A percentile compares a stretch with the other conserved stretches of the same genome.
phyloP scores from a whole-genome alignment of 92 coral and sea anemone species.

The Epizoanthus ramosus region DNA sequence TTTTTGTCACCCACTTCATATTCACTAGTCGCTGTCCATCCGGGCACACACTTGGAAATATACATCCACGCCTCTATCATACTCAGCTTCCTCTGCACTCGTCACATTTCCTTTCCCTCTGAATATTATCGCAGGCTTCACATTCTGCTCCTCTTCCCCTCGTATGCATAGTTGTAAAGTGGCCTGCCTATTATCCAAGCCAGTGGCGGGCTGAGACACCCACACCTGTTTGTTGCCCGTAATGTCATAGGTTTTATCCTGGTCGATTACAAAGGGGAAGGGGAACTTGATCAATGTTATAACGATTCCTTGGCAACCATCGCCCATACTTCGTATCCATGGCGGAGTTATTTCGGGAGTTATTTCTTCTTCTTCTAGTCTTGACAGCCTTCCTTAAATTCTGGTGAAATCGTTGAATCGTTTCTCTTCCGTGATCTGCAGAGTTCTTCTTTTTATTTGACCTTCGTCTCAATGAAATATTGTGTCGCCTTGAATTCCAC shows the following conservation, averaged over 20 bases:
- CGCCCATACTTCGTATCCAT: constrained; percentile 48
- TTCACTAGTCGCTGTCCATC: constrained; percentile 56
- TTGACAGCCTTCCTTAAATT: constrained; percentile 38
- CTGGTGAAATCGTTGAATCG: constrained; percentile 23
- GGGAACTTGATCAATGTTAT: constrained; percentile 49
- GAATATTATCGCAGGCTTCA: constrained; percentile 62
- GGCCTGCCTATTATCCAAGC: constrained; percentile 55
- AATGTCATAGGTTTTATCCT: constrained; percentile 55
- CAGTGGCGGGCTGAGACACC: constrained; percentile 69
- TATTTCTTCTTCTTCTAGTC: constrained; percentile 22
- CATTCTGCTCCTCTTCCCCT: constrained; percentile 57
- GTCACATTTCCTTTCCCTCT: constrained; percentile 57
- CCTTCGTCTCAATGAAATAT: constrained; percentile 17
- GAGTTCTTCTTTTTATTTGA: constrained; percentile 37
- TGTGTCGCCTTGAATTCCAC: constrained; percentile 34
- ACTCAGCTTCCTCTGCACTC: constrained; percentile 46
- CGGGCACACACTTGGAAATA: constrained; percentile 54
- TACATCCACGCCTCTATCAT: constrained; percentile 56
- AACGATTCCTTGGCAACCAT: constrained; percentile 46
- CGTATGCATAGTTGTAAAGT: constrained; percentile 59
- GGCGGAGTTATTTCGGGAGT: constrained; percentile 23
- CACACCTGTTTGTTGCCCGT: constrained; percentile 57
- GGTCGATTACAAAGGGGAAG: constrained; percentile 48
- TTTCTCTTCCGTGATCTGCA: constrained; percentile 35
- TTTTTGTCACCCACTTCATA: constrained; percentile 49